These are phyloP conservation scores for Flexamia atlantica DNA, from an alignment of 2,888 invertebrate species.

Conservation along the genomic window DNA sequence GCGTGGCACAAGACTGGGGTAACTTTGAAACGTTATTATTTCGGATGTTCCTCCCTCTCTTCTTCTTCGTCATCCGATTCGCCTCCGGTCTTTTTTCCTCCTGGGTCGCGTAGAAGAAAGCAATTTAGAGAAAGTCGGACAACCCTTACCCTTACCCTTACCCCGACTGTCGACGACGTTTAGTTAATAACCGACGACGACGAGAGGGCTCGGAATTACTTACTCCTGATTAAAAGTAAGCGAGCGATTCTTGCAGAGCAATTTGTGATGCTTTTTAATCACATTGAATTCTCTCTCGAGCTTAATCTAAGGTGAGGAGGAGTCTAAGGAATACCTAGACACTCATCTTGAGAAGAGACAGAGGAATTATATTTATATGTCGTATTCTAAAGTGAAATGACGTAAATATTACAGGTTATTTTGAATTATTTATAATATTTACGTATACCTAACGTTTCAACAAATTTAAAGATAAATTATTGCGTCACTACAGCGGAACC, in stretches of 20 bases:
- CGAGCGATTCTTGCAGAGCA: constrained; percentile 52
- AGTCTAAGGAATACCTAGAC: constrained; percentile 59
- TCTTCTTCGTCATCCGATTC: constrained; percentile 50
- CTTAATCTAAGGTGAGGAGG: constrained; percentile 52
- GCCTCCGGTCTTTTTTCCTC: constrained; percentile 39
- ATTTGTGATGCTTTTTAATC: constrained; percentile 43
- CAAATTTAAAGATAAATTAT: no score
- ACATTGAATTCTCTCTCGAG: constrained; percentile 17
- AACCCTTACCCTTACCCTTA: no score
- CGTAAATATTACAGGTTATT: no score
- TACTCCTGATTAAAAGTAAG: constrained; percentile 61
- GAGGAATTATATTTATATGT: no score
- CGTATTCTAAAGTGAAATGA: no score
- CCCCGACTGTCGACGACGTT: constrained; percentile 60
- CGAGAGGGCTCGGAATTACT: constrained; percentile 48
- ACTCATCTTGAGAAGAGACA: background rate
- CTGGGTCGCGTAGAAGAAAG: constrained; percentile 51
- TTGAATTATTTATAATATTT: no score
- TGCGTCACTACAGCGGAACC: no score
- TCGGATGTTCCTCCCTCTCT: constrained; percentile 58
- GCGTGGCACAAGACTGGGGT: constrained; percentile 53
- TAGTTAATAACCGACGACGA: constrained; percentile 49
- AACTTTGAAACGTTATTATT: constrained; percentile 64
- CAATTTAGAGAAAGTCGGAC: constrained; percentile 63
- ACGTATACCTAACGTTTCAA: no score